Evolutionary conservation across 37 sponge, comb jelly and placozoan species (phyloP).

Genomic region (Agelas oroides): DNA sequence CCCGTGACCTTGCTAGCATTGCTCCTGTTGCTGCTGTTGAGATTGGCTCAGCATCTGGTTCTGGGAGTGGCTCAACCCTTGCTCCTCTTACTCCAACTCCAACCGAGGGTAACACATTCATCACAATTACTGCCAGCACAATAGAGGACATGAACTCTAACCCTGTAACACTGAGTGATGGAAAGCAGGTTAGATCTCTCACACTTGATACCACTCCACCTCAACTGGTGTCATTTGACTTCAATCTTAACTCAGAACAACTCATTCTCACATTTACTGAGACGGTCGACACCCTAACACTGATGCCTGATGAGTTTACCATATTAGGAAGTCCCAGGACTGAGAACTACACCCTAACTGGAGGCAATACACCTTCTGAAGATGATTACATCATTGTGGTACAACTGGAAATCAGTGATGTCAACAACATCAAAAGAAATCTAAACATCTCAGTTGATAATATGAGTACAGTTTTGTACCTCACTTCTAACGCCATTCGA

Average conservation of each 20-base stretch:
- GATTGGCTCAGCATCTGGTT: slow-evolving; percentile 1
- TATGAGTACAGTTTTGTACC: slow-evolving; percentile 54
- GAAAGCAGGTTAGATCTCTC: slow-evolving; percentile 45
- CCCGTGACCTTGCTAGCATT: slow-evolving; percentile 68
- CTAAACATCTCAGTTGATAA: slow-evolving; percentile 62
- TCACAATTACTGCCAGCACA: slow-evolving; percentile 56
- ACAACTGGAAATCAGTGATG: slow-evolving; percentile 70
- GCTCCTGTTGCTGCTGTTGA: not conserved
- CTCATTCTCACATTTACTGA: slow-evolving; percentile 80
- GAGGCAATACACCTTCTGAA: slow-evolving; percentile 58
- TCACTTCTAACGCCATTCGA: slow-evolving; percentile 55
- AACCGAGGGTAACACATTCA: slow-evolving; percentile 46
- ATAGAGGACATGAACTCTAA: slow-evolving; percentile 81
- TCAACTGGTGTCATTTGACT: slow-evolving; percentile 71
- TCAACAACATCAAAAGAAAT: slow-evolving; percentile 87
- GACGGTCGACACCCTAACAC: slow-evolving; percentile 78
- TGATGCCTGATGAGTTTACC: slow-evolving; percentile 60
- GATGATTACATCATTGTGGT: slow-evolving; percentile 83
- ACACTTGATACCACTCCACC: slow-evolving; percentile 80
- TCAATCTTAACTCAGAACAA: slow-evolving; percentile 81
- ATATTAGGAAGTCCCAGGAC: slow-evolving; percentile 43
- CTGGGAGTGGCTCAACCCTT: not conserved
- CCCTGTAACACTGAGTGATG: slow-evolving; percentile 31
- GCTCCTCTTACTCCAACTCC: not conserved
- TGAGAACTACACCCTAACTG: slow-evolving; percentile 69